Conservation (phyloP, 2,113 vertebrate species). For the Heloderma charlesbogerti region DNA sequence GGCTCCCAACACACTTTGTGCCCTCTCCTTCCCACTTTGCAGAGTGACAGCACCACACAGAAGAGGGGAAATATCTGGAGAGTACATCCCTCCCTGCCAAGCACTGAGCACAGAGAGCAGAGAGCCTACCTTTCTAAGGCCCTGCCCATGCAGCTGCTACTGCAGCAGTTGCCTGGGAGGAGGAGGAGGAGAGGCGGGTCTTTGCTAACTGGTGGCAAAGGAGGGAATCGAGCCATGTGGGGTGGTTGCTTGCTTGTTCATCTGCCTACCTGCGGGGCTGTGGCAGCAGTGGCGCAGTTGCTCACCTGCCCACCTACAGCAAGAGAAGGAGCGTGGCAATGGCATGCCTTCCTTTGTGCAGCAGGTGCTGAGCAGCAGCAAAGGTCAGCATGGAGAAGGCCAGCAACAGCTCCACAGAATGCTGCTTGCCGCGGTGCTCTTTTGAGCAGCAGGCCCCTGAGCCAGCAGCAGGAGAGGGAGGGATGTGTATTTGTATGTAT, state of each 20-base stretch:
- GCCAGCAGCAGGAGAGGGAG: too few relatives aligned
- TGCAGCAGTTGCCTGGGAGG: not conserved
- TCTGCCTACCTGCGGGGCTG: too few relatives aligned
- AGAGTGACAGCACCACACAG: not conserved
- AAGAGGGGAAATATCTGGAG: not conserved
- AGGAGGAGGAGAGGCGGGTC: not conserved
- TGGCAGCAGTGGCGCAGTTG: too few relatives aligned
- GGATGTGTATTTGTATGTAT: too few relatives aligned
- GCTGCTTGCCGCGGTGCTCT: too few relatives aligned
- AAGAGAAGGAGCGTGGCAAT: too few relatives aligned
- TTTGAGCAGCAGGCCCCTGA: too few relatives aligned
- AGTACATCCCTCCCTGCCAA: not conserved
- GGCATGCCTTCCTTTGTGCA: too few relatives aligned
- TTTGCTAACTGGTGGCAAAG: not conserved
- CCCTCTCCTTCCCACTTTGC: not conserved
- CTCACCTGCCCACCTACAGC: too few relatives aligned
- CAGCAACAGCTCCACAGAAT: too few relatives aligned
- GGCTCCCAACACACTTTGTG: not conserved
- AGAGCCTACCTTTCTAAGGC: not conserved
- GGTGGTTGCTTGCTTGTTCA: not conserved
- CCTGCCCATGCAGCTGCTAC: not conserved
- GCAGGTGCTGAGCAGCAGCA: too few relatives aligned
- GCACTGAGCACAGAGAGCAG: not conserved
- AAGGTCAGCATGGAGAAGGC: too few relatives aligned
- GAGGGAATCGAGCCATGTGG: not conserved